Percentiles rank a stretch among this genome's conserved stretches.
Conservation (phyloP, 2,797 vertebrate genomes). For the Arrhamphus sclerolepis region DNA sequence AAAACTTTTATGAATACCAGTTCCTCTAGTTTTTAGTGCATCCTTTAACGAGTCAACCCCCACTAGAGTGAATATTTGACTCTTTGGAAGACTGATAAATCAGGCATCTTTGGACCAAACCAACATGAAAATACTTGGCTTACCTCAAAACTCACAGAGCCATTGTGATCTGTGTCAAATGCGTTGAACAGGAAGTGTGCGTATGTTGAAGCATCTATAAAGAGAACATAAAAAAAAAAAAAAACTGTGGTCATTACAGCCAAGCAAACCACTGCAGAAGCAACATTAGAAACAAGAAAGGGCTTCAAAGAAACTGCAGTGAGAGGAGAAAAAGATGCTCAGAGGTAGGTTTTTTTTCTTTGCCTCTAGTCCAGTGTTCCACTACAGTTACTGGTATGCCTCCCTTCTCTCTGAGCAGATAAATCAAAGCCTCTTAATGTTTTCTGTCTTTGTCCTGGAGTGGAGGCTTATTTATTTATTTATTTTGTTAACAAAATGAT, state of each 20-base stretch:
- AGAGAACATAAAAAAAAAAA: slow-evolving; percentile 7
- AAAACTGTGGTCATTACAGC: slow-evolving; percentile 1
- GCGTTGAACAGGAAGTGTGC: slow-evolving; percentile 99
- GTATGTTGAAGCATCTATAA: slow-evolving; percentile 94
- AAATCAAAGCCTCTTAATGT: slow-evolving; percentile 56
- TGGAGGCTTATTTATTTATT: not conserved
- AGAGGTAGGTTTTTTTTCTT: slow-evolving; percentile 28
- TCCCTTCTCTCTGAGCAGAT: slow-evolving; percentile 41
- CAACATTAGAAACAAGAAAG: slow-evolving; percentile 21
- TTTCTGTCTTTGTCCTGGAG: slow-evolving; percentile 35
- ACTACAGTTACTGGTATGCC: slow-evolving; percentile 34
- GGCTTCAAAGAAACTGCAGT: slow-evolving; percentile 14
- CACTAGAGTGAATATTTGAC: too few relatives aligned
- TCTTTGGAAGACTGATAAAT: too few relatives aligned
- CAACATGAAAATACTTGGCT: slow-evolving; percentile 43
- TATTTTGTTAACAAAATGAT: slow-evolving; percentile 52
- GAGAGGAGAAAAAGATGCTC: slow-evolving; percentile 24
- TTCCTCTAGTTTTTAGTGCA: too few relatives aligned
- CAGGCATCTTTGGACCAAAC: too few relatives aligned
- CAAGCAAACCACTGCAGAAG: slow-evolving; percentile 7
- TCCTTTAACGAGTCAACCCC: too few relatives aligned
- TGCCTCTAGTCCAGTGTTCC: slow-evolving; percentile 25
- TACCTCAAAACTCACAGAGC: slow-evolving; percentile 98
- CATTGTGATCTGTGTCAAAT: slow-evolving; percentile 98
- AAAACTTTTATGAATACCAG: too few relatives aligned